Conservation (phyloP, 2,888 invertebrate genomes). For the Rhodophaea formosa region DNA sequence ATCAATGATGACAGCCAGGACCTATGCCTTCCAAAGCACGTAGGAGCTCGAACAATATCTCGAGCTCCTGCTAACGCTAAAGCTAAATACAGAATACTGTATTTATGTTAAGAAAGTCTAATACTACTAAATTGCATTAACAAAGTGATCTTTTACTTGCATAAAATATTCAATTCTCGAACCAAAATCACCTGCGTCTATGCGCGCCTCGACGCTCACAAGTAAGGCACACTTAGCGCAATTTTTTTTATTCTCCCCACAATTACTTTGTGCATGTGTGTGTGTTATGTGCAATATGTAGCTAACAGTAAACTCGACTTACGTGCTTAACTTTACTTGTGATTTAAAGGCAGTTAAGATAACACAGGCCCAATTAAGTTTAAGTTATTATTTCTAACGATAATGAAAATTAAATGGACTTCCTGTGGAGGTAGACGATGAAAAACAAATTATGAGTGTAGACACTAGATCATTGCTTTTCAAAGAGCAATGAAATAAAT, state of each 20-base stretch:
- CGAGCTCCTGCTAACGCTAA: too few species aligned
- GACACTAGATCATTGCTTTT: too few species aligned
- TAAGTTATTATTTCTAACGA: not conserved
- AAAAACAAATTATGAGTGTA: too few species aligned
- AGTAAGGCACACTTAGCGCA: constrained; percentile 78
- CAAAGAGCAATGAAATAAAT: too few species aligned
- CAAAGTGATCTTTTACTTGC: too few species aligned
- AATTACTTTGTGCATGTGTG: constrained; percentile 54
- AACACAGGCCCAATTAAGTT: not conserved
- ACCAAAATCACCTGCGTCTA: constrained; percentile 34
- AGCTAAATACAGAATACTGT: too few species aligned
- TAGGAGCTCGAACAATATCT: too few species aligned
- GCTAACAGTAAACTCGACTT: constrained; percentile 4
- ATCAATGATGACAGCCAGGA: too few species aligned
- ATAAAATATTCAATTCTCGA: not conserved
- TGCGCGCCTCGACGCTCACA: constrained; percentile 61
- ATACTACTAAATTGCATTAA: too few species aligned
- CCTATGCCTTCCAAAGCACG: too few species aligned
- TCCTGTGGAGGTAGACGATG: not conserved
- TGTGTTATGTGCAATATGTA: constrained; percentile 11
- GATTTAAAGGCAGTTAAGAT: not conserved
- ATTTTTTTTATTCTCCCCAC: constrained; percentile 76
- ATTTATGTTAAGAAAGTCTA: too few species aligned
- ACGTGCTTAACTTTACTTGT: constrained; percentile 28
- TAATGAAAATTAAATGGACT: not conserved